These are phyloP conservation scores for Cosmorhoe ocellata DNA, from an alignment of 2,888 invertebrate species.

Conservation along the genomic window DNA sequence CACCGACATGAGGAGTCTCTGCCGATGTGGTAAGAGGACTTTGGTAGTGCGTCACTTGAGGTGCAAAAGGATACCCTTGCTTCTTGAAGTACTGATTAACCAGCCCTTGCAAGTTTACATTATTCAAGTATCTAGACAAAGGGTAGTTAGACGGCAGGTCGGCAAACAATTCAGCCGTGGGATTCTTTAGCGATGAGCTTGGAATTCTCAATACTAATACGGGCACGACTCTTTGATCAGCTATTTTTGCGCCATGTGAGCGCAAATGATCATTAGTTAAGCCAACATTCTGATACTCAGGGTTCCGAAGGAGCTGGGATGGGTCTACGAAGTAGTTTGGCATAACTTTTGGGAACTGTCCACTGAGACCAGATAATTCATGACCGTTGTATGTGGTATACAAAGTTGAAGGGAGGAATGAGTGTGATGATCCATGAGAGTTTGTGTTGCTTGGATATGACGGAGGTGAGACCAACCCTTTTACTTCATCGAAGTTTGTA, in stretches of 20 bases:
- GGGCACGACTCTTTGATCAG: slow-evolving; percentile 75
- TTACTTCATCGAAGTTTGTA: slow-evolving; percentile 50
- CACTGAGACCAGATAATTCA: slow-evolving; percentile 68
- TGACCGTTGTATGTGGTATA: slow-evolving; percentile 77
- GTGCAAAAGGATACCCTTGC: slow-evolving; percentile 65
- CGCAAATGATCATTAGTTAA: slow-evolving; percentile 73
- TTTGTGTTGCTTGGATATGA: slow-evolving; percentile 35
- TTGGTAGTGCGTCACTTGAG: slow-evolving; percentile 66
- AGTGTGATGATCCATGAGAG: slow-evolving; percentile 30
- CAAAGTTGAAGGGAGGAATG: slow-evolving; percentile 55
- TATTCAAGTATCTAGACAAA: slow-evolving; percentile 77
- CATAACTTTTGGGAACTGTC: slow-evolving; percentile 74
- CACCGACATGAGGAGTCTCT: slow-evolving; percentile 36
- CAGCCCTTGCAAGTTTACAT: slow-evolving; percentile 79
- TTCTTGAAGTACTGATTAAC: slow-evolving; percentile 79
- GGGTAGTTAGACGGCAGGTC: slow-evolving; percentile 81
- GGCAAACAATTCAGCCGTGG: slow-evolving; percentile 78
- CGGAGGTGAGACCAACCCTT: slow-evolving; percentile 49
- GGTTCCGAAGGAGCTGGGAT: slow-evolving; percentile 66
- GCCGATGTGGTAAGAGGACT: slow-evolving; percentile 42
- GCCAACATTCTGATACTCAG: slow-evolving; percentile 77
- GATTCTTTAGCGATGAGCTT: slow-evolving; percentile 79
- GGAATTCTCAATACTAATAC: slow-evolving; percentile 82
- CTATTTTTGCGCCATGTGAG: slow-evolving; percentile 56
- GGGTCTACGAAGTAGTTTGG: slow-evolving; percentile 74